Evolutionary conservation across 2,888 invertebrate species (phyloP), one percentile per base, ranked within the genome.

Genomic region (Leistus spinibarbis): DNA sequence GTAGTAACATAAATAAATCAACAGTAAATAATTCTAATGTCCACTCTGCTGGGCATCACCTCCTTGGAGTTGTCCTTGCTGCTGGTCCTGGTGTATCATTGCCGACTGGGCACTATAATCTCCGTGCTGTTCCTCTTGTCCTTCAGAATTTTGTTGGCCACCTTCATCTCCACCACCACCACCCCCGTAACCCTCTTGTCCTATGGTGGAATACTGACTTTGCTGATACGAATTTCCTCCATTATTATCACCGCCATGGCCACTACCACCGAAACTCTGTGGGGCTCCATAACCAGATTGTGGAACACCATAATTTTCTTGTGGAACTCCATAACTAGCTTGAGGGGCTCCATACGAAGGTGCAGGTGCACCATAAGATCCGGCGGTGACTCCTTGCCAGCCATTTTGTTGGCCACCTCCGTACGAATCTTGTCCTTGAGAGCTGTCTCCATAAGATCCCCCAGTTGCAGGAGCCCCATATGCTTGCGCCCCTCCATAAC

Each of bases 241-340:
- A 83, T 79, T 17, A 83, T 82, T 56, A 77, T 77, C 57, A 82
- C 77, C 19, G 79, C 70, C 16, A 84, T 77, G 22, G 82, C 82
- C 72, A 83, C 84, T 9, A 83, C 83, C 23, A 84, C 80, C 20
- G 81, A 82, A 27, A 84, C 83, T 63, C 82, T 83, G 2, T 83
- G 83, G 75, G 83, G 74, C 27, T 82, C 77, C 67, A 84, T 70
- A 54, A 83, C 83, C 78, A 81, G 82, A 3, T 80, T 76, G 19
- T 82, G 77, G 54, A 80, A 71, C 24, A 82, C 72, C 23, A 82
- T 83, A 76, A 84, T 82, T 76, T 84, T 84, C 77, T 84, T 85
- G 68, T 80, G 83, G 75, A 83, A 73, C 27, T 82, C 77, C 67
- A 84, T 70, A 54, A 83, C 83, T 78, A 81, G 82, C 5, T 80